phyloP scores from a whole-genome alignment of 2,797 vertebrate genomes.

The Pipistrellus kuhlii region DNA sequence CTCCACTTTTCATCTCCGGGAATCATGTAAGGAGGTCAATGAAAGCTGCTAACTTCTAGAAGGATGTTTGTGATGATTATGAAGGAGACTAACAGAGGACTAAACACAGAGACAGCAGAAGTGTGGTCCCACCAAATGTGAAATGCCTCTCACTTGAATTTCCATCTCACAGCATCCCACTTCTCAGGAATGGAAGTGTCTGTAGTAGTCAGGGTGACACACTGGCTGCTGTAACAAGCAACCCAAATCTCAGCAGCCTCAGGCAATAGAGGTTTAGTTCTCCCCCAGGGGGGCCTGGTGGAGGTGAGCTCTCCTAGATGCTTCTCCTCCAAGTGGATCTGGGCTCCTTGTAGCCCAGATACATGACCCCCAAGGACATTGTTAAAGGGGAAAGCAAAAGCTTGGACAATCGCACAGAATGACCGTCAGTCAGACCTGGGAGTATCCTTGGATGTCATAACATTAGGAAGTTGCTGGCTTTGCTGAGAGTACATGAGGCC shows the following conservation, averaged over 20 bases:
- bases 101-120: neutral
- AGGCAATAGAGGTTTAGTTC: neutral
- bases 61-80: neutral
- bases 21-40: neutral
- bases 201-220: neutral
- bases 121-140: fast-evolving
- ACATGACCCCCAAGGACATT: neutral
- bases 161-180: neutral
- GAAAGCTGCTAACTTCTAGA: neutral
- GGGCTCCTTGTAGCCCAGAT: neutral
- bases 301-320: neutral
- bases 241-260: neutral
- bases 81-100: neutral
- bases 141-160: neutral
- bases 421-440: neutral
- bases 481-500: neutral
- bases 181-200: neutral
- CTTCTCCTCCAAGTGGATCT: neutral
- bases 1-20: neutral
- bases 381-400: neutral
- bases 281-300: neutral
- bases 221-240: neutral
- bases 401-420: neutral
- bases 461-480: neutral
- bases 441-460: neutral